Percentiles rank a stretch among this genome's conserved stretches.
Evolutionary conservation across 1,140 invertebrate species (phyloP).

Genomic region (Cyphomyrmex costatus): DNA sequence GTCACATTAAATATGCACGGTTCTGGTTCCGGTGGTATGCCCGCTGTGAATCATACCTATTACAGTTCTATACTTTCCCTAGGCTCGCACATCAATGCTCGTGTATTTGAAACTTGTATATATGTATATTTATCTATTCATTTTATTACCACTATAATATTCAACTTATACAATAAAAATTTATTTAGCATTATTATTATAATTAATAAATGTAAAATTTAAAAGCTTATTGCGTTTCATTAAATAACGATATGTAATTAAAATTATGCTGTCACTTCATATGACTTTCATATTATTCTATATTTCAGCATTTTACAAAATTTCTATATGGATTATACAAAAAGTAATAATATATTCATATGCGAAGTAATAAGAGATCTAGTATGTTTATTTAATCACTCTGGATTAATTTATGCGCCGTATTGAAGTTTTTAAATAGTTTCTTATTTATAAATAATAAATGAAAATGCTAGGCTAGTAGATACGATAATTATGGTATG

Average conservation of each 20-base stretch:
- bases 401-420: background rate
- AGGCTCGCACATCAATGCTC: background rate
- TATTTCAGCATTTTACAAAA: background rate
- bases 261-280: background rate
- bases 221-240: background rate
- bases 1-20: slow-evolving; percentile 87
- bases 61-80: slow-evolving; percentile 75
- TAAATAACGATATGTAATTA: background rate
- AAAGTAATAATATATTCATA: background rate
- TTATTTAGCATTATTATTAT: background rate
- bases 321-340: background rate
- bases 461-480: slow-evolving; percentile 7
- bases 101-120: background rate
- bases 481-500: background rate
- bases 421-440: background rate
- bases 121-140: background rate
- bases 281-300: background rate
- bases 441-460: slow-evolving; percentile 34
- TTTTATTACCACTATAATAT: background rate
- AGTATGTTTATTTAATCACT: background rate
- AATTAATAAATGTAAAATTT: background rate
- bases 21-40: slow-evolving; percentile 86
- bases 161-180: background rate
- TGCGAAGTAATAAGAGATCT: background rate
- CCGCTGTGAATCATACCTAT: slow-evolving; percentile 80